Percentiles rank a stretch among this genome's conserved stretches.
These are phyloP conservation scores for Gastrophysa polygoni DNA, from an alignment of 2,888 invertebrate species.

Conservation along the genomic window DNA sequence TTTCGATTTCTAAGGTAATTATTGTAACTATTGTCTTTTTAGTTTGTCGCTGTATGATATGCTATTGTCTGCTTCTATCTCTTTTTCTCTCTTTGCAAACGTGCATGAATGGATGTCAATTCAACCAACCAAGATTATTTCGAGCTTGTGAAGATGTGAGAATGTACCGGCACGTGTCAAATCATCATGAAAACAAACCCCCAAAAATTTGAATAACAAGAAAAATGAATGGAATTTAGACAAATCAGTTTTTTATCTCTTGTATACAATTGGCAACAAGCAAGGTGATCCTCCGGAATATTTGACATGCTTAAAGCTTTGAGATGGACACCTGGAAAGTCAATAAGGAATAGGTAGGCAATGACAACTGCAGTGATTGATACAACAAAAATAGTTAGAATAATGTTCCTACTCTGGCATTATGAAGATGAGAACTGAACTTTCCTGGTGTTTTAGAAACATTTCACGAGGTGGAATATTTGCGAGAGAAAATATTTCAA, in stretches of 20 bases:
- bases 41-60: conserved; percentile 20
- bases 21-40: conserved; percentile 23
- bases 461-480: too few relatives aligned
- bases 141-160: too few relatives aligned
- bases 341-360: neutral
- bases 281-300: too few relatives aligned
- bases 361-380: neutral
- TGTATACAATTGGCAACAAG: too few relatives aligned
- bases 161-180: neutral
- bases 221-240: too few relatives aligned
- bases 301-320: neutral
- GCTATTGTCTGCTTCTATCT: conserved; percentile 14
- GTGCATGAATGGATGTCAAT: neutral
- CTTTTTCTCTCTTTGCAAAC: neutral
- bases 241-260: too few relatives aligned
- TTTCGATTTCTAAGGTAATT: conserved; percentile 40
- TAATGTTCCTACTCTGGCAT: too few relatives aligned
- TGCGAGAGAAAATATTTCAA: too few relatives aligned
- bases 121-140: neutral
- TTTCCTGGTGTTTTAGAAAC: too few relatives aligned
- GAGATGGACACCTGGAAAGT: neutral
- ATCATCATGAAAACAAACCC: too few relatives aligned
- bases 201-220: too few relatives aligned
- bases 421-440: too few relatives aligned
- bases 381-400: neutral